Base-by-base conservation (phyloP, 2,888 invertebrate species). In the Microctonus hyperodae region DNA sequence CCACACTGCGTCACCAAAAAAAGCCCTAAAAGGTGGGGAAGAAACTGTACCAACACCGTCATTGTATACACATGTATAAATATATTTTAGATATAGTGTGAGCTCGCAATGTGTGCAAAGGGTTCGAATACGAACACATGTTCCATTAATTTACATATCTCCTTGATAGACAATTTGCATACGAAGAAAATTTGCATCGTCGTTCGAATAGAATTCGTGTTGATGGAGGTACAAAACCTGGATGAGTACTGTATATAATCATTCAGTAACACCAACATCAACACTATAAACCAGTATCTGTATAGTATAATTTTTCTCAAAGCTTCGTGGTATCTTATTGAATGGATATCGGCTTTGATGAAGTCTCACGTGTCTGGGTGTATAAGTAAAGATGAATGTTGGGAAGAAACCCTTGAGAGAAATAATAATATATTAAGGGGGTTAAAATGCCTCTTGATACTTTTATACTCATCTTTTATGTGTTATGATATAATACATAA, bases 151-250 rank as follows among this genome's bases (percentile, higher is more conserved):
- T 81, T 79, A 80, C 82, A 82, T 81, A 82, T 74, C 78, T 77
- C 74, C 76, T 70, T 73, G 74, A 11, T 69, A 65, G 55, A 31
- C 16, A n/a, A 80, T 83, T 83, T 83, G 78, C 80, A 82, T 81
- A 81, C 76, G 81, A 78, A 77, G 82, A 81, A 81, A 55, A 83
- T 83, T 83, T 83, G 83, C 83, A 83, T 83, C 80, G 77, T 76
- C 74, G 78, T 55, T 6, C 40, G 23, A 25, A 53, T 53, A 74
- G 78, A 77, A 78, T 79, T 78, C 76, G 77, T 56, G 50, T 48
- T 44, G 16, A 44, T 70, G 71, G 58, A 48, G 61, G 63, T 51
- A 55, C 64, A 62, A 35, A n/a, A n/a, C 23, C 64, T 57, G 64
- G 69, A 33, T n/a, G 13, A 37, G n/a, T 37, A n/a, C 37, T 37